Evolutionary conservation across 2,797 vertebrate genomes (phyloP).

Genomic region (Brachyrhaphis roseni): DNA sequence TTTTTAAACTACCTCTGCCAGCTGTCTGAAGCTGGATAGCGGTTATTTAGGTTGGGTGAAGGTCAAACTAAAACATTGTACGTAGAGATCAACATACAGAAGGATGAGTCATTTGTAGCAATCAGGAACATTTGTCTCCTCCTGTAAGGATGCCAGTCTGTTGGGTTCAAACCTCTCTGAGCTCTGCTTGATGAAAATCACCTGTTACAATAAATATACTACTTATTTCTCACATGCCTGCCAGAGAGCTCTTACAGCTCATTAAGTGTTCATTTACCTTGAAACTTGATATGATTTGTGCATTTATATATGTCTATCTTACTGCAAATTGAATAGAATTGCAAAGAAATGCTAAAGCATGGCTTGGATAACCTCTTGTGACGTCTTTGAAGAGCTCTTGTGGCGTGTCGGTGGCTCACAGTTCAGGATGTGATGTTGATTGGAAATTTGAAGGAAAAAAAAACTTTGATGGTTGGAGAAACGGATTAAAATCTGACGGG

Average conservation of each 20-base stretch:
- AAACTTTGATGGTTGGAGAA: not conserved
- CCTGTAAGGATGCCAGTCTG: not conserved
- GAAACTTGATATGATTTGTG: not conserved
- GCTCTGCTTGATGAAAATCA: slow-evolving; percentile 1
- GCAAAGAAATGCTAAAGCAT: not conserved
- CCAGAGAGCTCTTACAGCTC: not conserved
- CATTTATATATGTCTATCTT: not conserved
- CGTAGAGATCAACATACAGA: not conserved
- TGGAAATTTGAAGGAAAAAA: not conserved
- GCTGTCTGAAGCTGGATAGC: not conserved
- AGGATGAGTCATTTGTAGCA: not conserved
- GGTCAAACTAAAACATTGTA: not conserved
- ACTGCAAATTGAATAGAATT: not conserved
- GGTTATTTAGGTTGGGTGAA: not conserved
- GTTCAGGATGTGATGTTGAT: not conserved
- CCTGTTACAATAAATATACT: not conserved
- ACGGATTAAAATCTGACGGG: rapidly evolving
- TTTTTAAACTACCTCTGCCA: not conserved
- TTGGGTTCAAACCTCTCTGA: not conserved
- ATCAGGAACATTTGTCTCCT: not conserved
- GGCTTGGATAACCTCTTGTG: not conserved
- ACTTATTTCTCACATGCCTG: not conserved
- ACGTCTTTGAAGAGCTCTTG: not conserved
- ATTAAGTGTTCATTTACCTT: not conserved
- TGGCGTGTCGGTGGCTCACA: not conserved